Evolutionary conservation across 1,140 invertebrate genomes (phyloP).

Genomic region (Linepithema humile): DNA sequence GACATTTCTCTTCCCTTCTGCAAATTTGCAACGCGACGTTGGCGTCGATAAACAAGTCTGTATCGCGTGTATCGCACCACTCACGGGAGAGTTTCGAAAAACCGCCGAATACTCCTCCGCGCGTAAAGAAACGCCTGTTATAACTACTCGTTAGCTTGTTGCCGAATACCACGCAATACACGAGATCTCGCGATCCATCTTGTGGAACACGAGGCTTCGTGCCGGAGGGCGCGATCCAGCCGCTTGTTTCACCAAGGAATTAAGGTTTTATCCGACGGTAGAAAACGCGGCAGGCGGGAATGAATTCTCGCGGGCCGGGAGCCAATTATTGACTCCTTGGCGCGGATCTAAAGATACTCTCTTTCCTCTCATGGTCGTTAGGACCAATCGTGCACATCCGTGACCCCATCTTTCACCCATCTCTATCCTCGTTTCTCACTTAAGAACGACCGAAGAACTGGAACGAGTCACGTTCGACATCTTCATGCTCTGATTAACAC

Average conservation of each 20-base stretch:
- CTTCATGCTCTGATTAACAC: conserved; percentile 81
- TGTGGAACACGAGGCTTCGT: conserved; percentile 37
- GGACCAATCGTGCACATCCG: conserved; percentile 1
- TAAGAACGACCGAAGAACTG: conserved; percentile 60
- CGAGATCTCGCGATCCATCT: conserved; percentile 48
- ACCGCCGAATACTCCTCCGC: conserved; percentile 28
- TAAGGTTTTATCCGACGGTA: conserved; percentile 64
- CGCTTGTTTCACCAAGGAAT: conserved; percentile 63
- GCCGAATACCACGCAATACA: conserved; percentile 49
- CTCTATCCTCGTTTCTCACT: conserved; percentile 25
- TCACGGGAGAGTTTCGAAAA: conserved; percentile 15
- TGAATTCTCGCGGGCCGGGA: conserved; percentile 61
- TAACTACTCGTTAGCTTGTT: conserved; percentile 50
- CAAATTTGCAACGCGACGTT: conserved; percentile 28
- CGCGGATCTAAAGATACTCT: conserved; percentile 44
- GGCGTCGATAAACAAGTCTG: conserved; percentile 6
- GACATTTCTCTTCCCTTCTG: neutral
- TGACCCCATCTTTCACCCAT: neutral
- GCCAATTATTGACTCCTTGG: conserved; percentile 66
- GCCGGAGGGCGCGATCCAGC: conserved; percentile 9
- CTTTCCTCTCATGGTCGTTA: neutral
- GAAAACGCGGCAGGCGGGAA: conserved; percentile 20
- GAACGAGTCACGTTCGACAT: conserved; percentile 76
- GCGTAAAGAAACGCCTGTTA: conserved; percentile 40
- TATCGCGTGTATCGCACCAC: conserved; percentile 35